Percentiles rank a stretch among this genome's conserved stretches.
Conservation (phyloP, 37 sponge, comb jelly and placozoan genomes). For the Ianthella basta region DNA sequence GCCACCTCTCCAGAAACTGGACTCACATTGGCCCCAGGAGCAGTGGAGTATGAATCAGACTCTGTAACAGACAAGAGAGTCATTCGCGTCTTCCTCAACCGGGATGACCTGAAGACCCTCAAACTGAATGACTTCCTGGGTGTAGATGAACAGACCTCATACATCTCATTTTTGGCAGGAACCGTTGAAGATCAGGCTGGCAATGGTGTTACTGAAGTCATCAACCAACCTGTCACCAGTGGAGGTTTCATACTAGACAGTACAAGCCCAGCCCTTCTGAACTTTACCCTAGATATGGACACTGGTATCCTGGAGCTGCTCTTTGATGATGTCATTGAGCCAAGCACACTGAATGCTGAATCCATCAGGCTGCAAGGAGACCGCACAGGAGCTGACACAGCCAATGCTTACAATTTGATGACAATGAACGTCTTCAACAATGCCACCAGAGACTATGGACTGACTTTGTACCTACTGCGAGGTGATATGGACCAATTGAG, state of each 20-base stretch:
- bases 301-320: conserved; percentile 63
- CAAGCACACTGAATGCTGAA: conserved; percentile 50
- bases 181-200: conserved; percentile 74
- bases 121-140: conserved; percentile 79
- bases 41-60: conserved; percentile 32
- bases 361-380: conserved; percentile 79
- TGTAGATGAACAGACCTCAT: conserved; percentile 46
- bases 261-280: conserved; percentile 67
- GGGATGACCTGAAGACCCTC: conserved; percentile 62
- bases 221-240: conserved; percentile 3
- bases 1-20: conserved; percentile 16
- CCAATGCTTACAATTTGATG: conserved; percentile 49
- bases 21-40: conserved; percentile 77
- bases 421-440: conserved; percentile 3
- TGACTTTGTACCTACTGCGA: conserved; percentile 55
- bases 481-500: conserved; percentile 80
- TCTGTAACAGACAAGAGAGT: conserved; percentile 35
- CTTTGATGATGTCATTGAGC: conserved; percentile 83
- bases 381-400: conserved; percentile 41
- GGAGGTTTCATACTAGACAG: conserved; percentile 46
- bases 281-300: conserved; percentile 83
- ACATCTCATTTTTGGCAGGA: conserved; percentile 58
- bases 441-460: conserved; percentile 68
- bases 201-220: conserved; percentile 42
- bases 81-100: conserved; percentile 59